A percentile compares a stretch with the other conserved stretches of the same genome.
phyloP scores from a whole-genome alignment of 2,113 vertebrate species.

The Corynorhinus townsendii region DNA sequence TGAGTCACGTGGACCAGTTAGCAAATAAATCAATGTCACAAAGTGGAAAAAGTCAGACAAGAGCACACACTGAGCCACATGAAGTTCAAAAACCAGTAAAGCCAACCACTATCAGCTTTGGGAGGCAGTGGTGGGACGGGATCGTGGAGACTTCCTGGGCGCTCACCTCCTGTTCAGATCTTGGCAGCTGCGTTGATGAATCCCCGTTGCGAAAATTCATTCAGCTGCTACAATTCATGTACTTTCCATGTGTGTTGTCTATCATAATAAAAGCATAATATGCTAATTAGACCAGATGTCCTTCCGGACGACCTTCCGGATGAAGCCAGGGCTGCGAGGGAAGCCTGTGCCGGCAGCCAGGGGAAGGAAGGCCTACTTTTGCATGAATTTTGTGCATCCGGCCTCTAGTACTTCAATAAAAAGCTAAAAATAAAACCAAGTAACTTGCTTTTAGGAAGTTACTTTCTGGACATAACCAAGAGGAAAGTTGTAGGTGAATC shows the following conservation, averaged over 20 bases:
- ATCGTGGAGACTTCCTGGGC: neutral
- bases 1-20: accelerated
- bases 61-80: accelerated
- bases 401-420: neutral
- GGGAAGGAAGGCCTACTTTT: no score
- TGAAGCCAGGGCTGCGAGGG: no score
- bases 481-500: neutral
- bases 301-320: no score
- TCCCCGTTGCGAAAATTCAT: neutral
- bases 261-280: no score
- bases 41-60: neutral
- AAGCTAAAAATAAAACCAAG: neutral
- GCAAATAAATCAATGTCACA: neutral
- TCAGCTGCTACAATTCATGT: neutral
- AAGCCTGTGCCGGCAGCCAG: no score
- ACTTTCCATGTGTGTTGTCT: no score
- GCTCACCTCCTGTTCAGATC: neutral
- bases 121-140: neutral
- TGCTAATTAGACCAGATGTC: no score
- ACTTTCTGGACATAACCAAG: neutral
- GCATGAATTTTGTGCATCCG: no score
- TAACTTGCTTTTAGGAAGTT: neutral
- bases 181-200: neutral
- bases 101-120: neutral
- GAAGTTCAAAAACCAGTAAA: neutral